Percentiles rank a stretch among this genome's conserved stretches.
These are phyloP conservation scores for Anoplius nigerrimus DNA, from an alignment of 2,888 invertebrate species.

Conservation along the genomic window DNA sequence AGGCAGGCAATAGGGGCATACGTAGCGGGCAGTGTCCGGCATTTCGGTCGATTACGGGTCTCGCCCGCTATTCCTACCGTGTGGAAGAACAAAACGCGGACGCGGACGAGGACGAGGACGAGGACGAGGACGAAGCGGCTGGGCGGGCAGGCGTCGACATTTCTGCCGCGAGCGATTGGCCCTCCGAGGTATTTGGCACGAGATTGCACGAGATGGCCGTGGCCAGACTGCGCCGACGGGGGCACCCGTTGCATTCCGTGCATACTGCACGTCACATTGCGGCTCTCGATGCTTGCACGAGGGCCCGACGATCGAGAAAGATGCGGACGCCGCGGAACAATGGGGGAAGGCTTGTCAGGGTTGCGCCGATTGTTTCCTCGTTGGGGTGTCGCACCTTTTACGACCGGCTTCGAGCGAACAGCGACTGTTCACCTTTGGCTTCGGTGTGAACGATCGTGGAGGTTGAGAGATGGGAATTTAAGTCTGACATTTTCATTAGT, in stretches of 20 bases:
- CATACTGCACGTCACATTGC: slow-evolving; percentile 51
- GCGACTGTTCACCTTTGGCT: too few relatives aligned
- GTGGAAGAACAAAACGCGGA: background rate
- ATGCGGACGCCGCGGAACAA: background rate
- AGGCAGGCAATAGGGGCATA: too few relatives aligned
- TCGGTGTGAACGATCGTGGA: too few relatives aligned
- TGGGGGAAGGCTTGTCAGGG: too few relatives aligned
- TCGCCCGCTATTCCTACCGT: background rate
- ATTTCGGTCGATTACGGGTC: background rate
- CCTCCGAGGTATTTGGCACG: slow-evolving; percentile 47
- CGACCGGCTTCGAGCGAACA: too few relatives aligned
- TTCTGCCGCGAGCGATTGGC: slow-evolving; percentile 30
- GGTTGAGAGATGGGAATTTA: too few relatives aligned
- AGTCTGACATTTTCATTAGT: too few relatives aligned
- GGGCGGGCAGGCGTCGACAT: background rate
- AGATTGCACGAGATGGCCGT: slow-evolving; percentile 42
- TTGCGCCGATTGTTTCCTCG: too few relatives aligned
- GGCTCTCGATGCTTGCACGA: slow-evolving; percentile 19
- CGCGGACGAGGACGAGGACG: background rate
- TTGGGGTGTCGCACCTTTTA: too few relatives aligned
- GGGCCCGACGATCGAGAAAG: background rate
- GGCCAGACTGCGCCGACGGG: slow-evolving; percentile 31
- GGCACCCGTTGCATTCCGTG: slow-evolving; percentile 55
- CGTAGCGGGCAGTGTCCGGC: too few relatives aligned
- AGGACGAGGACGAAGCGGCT: slow-evolving; percentile 2